These are phyloP conservation scores for Erannis defoliaria DNA, from an alignment of 2,888 invertebrate genomes.

Conservation along the genomic window DNA sequence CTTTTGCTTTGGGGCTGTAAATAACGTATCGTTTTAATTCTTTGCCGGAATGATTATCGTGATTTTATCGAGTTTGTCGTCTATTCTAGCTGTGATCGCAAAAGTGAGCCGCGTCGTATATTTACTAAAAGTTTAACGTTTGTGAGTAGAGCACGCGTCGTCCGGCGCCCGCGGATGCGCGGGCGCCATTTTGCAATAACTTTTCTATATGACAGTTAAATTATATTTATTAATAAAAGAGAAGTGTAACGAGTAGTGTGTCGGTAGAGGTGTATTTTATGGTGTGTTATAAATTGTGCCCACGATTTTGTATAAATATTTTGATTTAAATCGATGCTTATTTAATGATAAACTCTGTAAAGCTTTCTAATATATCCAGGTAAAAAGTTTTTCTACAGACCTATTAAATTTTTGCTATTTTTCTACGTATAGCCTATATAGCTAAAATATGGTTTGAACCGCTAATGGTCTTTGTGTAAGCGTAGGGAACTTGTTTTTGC, in stretches of 20 bases:
- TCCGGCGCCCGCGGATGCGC: constrained; percentile 37
- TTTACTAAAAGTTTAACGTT: constrained; percentile 35
- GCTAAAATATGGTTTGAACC: background rate
- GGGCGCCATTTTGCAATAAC: constrained; percentile 61
- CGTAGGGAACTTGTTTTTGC: background rate
- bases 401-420: background rate
- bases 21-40: background rate
- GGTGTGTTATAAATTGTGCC: constrained; percentile 29
- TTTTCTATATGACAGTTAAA: constrained; percentile 60
- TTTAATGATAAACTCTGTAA: background rate
- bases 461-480: background rate
- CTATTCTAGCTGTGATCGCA: too few species aligned
- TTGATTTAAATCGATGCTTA: background rate
- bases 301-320: background rate
- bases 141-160: constrained; percentile 47
- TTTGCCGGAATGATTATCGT: background rate
- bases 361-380: background rate
- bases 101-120: constrained; percentile 22
- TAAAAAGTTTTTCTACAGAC: background rate
- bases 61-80: too few species aligned
- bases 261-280: constrained; percentile 33
- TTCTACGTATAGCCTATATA: constrained; percentile 1
- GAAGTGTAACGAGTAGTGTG: constrained; percentile 34
- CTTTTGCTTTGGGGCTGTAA: constrained; percentile 30
- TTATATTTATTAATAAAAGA: constrained; percentile 25